Percentiles rank a stretch among this genome's conserved stretches.
Conservation (phyloP, 2,797 vertebrate genomes). For the Falco peregrinus region DNA sequence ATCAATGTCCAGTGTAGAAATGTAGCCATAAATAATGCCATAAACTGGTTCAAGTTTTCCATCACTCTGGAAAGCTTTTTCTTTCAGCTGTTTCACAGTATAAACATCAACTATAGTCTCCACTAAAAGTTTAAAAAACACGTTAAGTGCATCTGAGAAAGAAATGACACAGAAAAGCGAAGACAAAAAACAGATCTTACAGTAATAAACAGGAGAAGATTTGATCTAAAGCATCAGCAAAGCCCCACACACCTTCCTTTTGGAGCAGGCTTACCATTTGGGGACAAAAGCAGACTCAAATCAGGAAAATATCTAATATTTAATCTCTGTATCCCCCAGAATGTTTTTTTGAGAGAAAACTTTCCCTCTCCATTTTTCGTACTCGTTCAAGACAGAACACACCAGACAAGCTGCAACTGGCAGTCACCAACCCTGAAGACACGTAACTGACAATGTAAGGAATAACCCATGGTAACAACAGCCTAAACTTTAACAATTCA, state of each 20-base stretch:
- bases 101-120: slow-evolving; percentile 88
- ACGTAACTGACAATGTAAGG: not conserved
- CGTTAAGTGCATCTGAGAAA: not conserved
- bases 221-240: not conserved
- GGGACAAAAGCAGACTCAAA: not conserved
- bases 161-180: not conserved
- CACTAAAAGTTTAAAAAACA: slow-evolving; percentile 77
- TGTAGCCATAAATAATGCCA: slow-evolving; percentile 88
- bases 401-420: not conserved
- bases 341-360: not conserved
- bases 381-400: not conserved
- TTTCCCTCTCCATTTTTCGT: not conserved
- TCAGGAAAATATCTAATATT: not conserved
- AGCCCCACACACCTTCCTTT: not conserved
- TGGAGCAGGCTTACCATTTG: not conserved
- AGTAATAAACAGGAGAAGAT: not conserved
- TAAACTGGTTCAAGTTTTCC: slow-evolving; percentile 79
- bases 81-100: slow-evolving; percentile 88
- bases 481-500: not conserved
- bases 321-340: not conserved
- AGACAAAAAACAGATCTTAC: not conserved
- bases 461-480: not conserved
- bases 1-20: slow-evolving; percentile 89
- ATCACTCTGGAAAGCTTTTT: slow-evolving; percentile 76
- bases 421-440: not conserved